Evolutionary conservation across 1,140 invertebrate species (phyloP), one percentile per base, ranked within the genome.

Genomic region (Platorchestia sp.): DNA sequence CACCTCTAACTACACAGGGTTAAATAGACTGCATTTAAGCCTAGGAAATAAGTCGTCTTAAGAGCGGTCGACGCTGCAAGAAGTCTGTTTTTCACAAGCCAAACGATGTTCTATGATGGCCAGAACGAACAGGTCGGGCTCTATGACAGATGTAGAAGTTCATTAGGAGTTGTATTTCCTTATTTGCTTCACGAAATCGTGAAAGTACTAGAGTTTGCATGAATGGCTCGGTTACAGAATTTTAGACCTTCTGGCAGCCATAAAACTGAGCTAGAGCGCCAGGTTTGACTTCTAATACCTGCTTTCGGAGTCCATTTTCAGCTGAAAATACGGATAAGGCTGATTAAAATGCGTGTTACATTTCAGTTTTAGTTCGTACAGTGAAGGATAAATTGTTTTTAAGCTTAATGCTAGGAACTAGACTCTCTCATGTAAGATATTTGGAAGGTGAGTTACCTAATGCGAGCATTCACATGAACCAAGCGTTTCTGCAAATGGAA

Each of bases 111-210:
- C 87, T 7, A 44, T 27, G 87, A 89, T 89, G n/a, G 87, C 41
- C 43, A 22, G 43, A 89, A 89, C 41, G 87, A 41, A 89, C n/a
- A 44, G 27, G 41, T 27, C n/a, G 36, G 7, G 41, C 42, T 19
- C 41, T 44, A 89, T 3, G 43, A 89, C 27, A 44, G 87, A 3
- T 41, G 43, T 89, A 42, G 87, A 22, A 93, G 91, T 93, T 93
- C 91, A 93, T 93, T 93, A 44, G 40, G 91, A 42, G 45, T 44
- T 44, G 91, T 47, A 93, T 10, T n/a, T n/a, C n/a, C n/a, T n/a
- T 93, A 93, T 93, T 93, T 93, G 91, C 45, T 45, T 45, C 91
- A 41, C 91, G 47, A 47, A 93, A 93, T 93, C 91, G 91, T 44
- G 40, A 40, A 10, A 47, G 91, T 27, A 40, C 47, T 93, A 5